phyloP scores from a whole-genome alignment of 1,140 invertebrate genomes.

The Drosophila obscura region DNA sequence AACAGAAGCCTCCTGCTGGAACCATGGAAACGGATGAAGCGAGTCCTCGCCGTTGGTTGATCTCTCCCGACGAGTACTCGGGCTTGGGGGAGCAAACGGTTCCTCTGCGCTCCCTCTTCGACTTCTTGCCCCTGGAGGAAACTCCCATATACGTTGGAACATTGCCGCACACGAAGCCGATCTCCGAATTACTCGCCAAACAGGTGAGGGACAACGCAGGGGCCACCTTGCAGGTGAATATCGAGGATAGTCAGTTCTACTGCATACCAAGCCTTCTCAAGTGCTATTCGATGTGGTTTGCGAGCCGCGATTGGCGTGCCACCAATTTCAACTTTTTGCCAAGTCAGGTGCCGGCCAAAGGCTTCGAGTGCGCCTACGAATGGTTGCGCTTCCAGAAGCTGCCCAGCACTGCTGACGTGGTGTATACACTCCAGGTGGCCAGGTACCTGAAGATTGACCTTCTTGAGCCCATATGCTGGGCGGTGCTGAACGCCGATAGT shows the following conservation, averaged over 20 bases:
- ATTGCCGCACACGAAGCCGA: not conserved
- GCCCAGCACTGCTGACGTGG: fast-evolving
- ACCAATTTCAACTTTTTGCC: not conserved
- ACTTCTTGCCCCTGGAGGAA: not conserved
- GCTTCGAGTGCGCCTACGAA: slow-evolving; percentile 22
- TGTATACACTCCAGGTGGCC: slow-evolving; percentile 21
- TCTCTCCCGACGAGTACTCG: no score
- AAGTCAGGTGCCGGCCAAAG: not conserved
- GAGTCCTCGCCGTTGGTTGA: no score
- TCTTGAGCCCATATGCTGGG: slow-evolving; percentile 1
- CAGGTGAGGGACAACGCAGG: not conserved
- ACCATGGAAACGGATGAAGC: no score
- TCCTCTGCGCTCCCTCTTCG: slow-evolving; percentile 4
- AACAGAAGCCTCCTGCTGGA: no score
- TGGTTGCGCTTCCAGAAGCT: slow-evolving; percentile 27
- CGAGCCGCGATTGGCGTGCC: not conserved
- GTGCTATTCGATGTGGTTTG: slow-evolving; percentile 23
- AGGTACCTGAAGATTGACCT: slow-evolving; percentile 10
- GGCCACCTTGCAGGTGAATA: not conserved
- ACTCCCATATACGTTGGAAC: not conserved
- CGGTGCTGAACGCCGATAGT: not conserved
- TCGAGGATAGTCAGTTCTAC: not conserved
- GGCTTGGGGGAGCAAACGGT: not conserved
- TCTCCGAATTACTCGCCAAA: not conserved
- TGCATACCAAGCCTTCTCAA: slow-evolving; percentile 9